A percentile compares a stretch with the other conserved stretches of the same genome.
phyloP scores from a whole-genome alignment of 1,140 invertebrate species.

The Lethocerus indicus region DNA sequence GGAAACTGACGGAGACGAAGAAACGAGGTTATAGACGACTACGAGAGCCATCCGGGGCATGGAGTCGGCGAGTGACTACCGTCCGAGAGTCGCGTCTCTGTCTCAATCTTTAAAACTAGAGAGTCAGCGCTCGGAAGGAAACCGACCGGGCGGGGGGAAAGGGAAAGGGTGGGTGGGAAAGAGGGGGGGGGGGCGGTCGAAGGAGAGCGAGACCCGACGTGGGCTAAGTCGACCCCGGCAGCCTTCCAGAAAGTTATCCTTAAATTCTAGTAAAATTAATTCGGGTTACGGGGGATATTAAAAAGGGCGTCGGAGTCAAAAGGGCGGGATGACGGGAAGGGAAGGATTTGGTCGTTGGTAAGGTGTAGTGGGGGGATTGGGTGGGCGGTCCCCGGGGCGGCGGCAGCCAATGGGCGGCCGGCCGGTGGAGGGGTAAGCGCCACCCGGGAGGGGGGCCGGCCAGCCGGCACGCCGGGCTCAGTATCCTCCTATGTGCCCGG shows the following conservation, averaged over 20 bases:
- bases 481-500: too few species aligned
- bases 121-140: too few species aligned
- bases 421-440: neutral
- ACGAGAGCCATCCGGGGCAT: too few species aligned
- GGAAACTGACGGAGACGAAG: too few species aligned
- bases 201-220: neutral
- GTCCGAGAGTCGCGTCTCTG: too few species aligned
- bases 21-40: too few species aligned
- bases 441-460: neutral
- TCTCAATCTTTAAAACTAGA: too few species aligned
- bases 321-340: neutral
- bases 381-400: neutral
- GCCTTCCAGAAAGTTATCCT: too few species aligned
- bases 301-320: neutral
- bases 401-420: neutral
- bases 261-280: slow-evolving; percentile 2
- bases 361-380: neutral
- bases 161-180: slow-evolving; percentile 2
- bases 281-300: neutral
- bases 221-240: too few species aligned
- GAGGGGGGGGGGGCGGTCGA: neutral
- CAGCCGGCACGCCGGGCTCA: neutral
- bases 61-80: too few species aligned
- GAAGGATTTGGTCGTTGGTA: neutral
- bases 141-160: too few species aligned